A percentile compares a stretch with the other conserved stretches of the same genome.
Evolutionary conservation across 2,888 invertebrate genomes (phyloP).

Genomic region (Papilio protenor): DNA sequence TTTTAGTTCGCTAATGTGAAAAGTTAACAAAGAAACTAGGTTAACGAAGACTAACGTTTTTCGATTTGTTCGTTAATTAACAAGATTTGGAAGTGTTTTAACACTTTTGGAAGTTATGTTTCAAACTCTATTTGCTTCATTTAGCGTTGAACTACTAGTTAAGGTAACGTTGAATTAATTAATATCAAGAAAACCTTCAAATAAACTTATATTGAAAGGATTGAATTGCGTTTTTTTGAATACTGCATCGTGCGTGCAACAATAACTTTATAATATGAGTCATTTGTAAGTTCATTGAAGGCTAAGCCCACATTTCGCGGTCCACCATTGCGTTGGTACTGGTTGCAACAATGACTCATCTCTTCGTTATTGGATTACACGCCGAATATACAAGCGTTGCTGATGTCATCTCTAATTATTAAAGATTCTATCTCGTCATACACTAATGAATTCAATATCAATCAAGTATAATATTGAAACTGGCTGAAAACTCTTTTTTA

Average conservation of each 20-base stretch:
- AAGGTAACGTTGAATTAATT: not conserved
- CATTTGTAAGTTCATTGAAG: conserved; percentile 35
- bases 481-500: not conserved
- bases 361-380: conserved; percentile 65
- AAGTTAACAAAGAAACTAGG: conserved; percentile 46
- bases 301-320: conserved; percentile 34
- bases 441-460: conserved; percentile 17
- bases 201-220: not conserved
- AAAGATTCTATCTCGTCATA: conserved; percentile 23
- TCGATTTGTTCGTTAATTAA: conserved; percentile 40
- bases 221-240: not conserved
- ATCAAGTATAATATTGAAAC: not conserved
- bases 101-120: conserved; percentile 3
- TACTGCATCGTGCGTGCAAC: not conserved
- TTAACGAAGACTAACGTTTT: conserved; percentile 53
- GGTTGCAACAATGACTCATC: conserved; percentile 36
- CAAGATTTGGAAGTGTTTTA: conserved; percentile 20
- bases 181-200: not conserved
- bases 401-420: conserved; percentile 62
- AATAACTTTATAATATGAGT: conserved; percentile 19
- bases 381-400: conserved; percentile 56
- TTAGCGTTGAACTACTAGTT: not conserved
- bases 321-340: conserved; percentile 17
- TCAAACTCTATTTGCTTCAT: not conserved
- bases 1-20: conserved; percentile 35